Evolutionary conservation across 2,888 invertebrate genomes (phyloP).

Genomic region (Sepiola atlantica): DNA sequence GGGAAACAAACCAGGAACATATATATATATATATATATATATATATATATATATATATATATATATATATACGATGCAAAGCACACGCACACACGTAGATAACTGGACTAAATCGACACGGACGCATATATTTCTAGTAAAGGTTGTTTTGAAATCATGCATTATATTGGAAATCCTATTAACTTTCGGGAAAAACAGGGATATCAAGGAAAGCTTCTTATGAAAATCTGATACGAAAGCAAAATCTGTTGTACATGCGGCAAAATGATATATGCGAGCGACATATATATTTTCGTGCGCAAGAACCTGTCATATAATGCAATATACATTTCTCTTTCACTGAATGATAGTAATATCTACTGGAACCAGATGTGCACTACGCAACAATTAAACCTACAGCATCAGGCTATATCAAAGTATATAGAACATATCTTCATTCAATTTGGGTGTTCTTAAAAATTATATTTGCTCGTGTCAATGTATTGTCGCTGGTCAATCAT

Average conservation of each 20-base stretch:
- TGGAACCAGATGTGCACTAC: neutral
- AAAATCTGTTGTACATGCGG: neutral
- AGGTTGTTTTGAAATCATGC: neutral
- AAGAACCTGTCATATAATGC: neutral
- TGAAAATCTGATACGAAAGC: neutral
- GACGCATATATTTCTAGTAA: neutral
- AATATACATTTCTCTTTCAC: neutral
- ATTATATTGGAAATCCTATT: neutral
- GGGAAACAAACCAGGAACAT: neutral
- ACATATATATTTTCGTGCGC: neutral
- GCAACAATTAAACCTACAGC: neutral
- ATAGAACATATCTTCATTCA: too few species aligned
- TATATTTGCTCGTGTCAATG: too few species aligned
- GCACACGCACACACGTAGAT: neutral
- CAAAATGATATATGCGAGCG: neutral
- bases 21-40: neutral
- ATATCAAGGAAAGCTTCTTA: neutral
- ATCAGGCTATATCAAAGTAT: neutral
- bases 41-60: neutral
- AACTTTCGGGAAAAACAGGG: neutral
- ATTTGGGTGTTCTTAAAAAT: neutral
- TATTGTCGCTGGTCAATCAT: too few species aligned
- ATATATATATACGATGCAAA: neutral
- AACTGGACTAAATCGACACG: neutral
- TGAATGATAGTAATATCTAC: neutral